A percentile compares a stretch with the other conserved stretches of the same genome.
Conservation (phyloP, 2,888 invertebrate species). For the Eustalomyia histrio region DNA sequence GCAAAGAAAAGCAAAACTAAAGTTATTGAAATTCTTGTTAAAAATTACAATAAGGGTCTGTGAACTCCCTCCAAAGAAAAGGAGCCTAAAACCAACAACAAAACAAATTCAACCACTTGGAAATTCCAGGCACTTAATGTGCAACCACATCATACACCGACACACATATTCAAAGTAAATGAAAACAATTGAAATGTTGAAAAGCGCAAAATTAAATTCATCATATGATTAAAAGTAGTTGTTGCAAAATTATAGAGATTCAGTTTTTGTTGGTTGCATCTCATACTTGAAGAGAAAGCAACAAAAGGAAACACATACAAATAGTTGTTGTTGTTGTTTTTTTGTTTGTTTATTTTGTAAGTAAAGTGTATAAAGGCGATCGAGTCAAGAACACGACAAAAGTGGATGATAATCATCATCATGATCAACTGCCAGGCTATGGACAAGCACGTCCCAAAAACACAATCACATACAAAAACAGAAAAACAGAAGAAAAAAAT, state of each 20-base stretch:
- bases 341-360: constrained; percentile 45
- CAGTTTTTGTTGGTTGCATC: constrained; percentile 26
- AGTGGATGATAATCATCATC: constrained; percentile 54
- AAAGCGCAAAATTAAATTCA: constrained; percentile 6
- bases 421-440: constrained; percentile 62
- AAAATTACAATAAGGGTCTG: constrained; percentile 44
- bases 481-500: no score
- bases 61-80: constrained; percentile 50
- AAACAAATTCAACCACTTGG: constrained; percentile 56
- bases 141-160: constrained; percentile 38
- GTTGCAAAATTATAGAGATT: constrained; percentile 47
- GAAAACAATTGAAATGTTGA: constrained; percentile 47
- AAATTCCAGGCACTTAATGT: constrained; percentile 63
- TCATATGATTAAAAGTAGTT: constrained; percentile 14
- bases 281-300: constrained; percentile 54
- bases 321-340: constrained; percentile 34
- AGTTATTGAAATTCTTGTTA: constrained; percentile 44
- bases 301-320: constrained; percentile 56
- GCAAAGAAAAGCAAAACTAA: constrained; percentile 38
- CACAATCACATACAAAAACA: constrained; percentile 18
- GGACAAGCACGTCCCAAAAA: constrained; percentile 59
- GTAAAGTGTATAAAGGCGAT: constrained; percentile 59
- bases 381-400: constrained; percentile 62
- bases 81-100: constrained; percentile 37
- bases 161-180: constrained; percentile 6